Base-by-base conservation (phyloP, 2,888 invertebrate genomes). In the Tolmerus cingulatus region DNA sequence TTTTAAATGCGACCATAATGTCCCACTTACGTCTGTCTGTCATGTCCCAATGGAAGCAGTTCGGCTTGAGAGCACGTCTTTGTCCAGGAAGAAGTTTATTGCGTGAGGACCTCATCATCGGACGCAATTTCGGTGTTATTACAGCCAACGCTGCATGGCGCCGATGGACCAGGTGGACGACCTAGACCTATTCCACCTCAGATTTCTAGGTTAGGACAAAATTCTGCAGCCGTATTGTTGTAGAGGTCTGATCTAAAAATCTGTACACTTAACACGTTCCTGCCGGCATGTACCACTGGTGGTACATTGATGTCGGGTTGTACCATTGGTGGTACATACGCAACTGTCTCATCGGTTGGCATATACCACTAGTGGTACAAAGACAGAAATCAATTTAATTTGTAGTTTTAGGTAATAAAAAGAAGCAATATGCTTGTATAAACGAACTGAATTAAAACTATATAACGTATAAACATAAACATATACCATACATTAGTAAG, bases 1-100 rank as follows among this genome's bases (percentile, higher is more conserved):
- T 81, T 34, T 81, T 27, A 81, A 81, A 81, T 81, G 34, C 51
- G 81, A 81, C 81, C n/a, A 81, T 81, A 81, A 81, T 81, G 55
- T 55, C 30, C 81, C 81, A 81, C 81, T 81, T 81, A 55, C 19
- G 30, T 51, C 55, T 81, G 81, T 81, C 81, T 81, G 81, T 81
- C 81, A 81, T 81, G 55, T 81, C 55, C 23, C 1, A 37, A 46
- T 16, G 55, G 81, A 27, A 27, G 51, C 51, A 37, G 7, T 37
- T 40, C 37, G 34, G 27, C 76, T 76, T 43, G 78, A 78, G 43
- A 78, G 78, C 78, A 78, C 43, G 78, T 19, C 27, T 78, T 78
- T 78, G 40, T 40, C 43, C 37, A n/a, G 19, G 78, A 43, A 14
- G 78, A 14, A 46, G 19, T 78, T 78, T 78, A 78, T 78, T 78